These are phyloP conservation scores for Babyrousa celebensis DNA, from an alignment of 2,797 vertebrate genomes.

Conservation along the genomic window DNA sequence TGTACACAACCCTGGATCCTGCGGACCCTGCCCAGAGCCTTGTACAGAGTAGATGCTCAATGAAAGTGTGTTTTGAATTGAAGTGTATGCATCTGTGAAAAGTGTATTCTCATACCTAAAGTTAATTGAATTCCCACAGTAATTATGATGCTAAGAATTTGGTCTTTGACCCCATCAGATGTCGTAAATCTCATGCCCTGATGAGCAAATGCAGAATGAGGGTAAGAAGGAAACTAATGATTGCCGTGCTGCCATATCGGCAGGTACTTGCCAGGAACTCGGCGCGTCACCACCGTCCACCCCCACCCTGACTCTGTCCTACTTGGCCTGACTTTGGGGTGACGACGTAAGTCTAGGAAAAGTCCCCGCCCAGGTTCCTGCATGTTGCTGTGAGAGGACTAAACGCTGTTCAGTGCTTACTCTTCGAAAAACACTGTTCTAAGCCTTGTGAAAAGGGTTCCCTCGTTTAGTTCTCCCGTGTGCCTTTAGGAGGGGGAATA, in stretches of 20 bases:
- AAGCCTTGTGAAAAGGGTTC: not conserved
- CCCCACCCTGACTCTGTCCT: too few species aligned
- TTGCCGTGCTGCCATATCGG: not conserved
- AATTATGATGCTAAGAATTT: not conserved
- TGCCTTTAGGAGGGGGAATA: not conserved
- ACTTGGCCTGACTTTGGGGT: not conserved
- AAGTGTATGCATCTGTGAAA: not conserved
- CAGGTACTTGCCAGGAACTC: not conserved
- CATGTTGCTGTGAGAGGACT: not conserved
- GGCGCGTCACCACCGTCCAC: too few species aligned
- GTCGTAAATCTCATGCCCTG: not conserved
- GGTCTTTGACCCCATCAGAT: not conserved
- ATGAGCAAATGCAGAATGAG: not conserved
- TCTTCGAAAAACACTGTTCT: not conserved
- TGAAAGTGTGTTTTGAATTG: not conserved
- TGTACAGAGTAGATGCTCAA: not conserved
- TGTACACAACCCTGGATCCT: too few species aligned
- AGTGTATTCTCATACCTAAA: not conserved
- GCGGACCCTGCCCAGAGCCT: not conserved
- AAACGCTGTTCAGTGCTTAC: not conserved
- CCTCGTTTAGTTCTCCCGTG: not conserved
- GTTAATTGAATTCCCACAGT: not conserved
- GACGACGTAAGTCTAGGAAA: not conserved
- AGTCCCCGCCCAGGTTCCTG: not conserved
- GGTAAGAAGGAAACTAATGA: not conserved